Evolutionary conservation across 2,888 invertebrate species (phyloP), one percentile per base, ranked within the genome.

Genomic region (Archaeoteleia sp.): DNA sequence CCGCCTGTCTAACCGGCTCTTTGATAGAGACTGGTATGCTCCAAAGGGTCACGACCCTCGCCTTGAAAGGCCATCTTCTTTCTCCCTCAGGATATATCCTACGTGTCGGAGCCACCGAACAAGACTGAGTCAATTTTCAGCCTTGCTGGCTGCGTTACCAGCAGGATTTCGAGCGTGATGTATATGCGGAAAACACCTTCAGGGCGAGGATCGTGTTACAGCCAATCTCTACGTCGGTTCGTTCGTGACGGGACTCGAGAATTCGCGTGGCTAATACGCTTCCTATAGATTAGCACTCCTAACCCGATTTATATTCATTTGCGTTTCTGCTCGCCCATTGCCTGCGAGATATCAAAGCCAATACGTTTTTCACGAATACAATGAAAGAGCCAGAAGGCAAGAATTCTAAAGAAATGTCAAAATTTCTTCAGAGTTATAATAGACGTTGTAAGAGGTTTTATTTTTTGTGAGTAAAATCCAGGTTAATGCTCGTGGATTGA

Each of bases 11-110:
- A 60, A 84, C 84, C 84, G 43, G 83, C 82, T 72, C 83, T 78
- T 40, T 82, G 82, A 67, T 84, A 85, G 34, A 85, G 82, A 60
- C 84, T 85, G 20, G 85, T 85, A 46, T 84, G 82, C 53, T 85
- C 84, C 70, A 85, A 71, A n/a, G 84, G 84, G 67, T 84, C 81
- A 3, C 82, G 78, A 57, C 82, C 80, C 58, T 83, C 83, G 30
- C 75, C 74, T 34, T 73, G 71, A 49, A 75, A 75, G 42, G 72
- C 67, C 77, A 81, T 79, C 10, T 20, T 14, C n/a, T 34, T 34
- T 12, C n/a, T 10, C 40, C 12, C 8, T n/a, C 13, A 32, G 6
- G 23, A 27, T 48, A 9, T 58, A 51, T 71, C 70, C 69, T 67
- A 43, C 61, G 37, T 71, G 70, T 43, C 66, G 70, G 71, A 63